These are phyloP conservation scores for Menidia beryllina DNA, from an alignment of 2,113 vertebrate species.

Conservation along the genomic window DNA sequence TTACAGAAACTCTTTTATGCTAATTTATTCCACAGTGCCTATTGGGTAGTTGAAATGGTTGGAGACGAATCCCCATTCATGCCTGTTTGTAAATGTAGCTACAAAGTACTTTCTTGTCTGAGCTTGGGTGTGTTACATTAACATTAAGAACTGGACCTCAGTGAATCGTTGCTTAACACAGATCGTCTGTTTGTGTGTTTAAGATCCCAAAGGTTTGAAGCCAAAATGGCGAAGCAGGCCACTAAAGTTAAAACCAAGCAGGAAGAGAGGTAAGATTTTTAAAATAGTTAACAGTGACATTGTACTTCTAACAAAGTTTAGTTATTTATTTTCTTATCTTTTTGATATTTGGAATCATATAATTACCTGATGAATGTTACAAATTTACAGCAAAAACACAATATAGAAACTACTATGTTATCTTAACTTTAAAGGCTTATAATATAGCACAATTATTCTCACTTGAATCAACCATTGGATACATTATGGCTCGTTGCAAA, in stretches of 20 bases:
- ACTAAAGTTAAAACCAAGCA: slow-evolving; percentile 86
- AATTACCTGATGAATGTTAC: no score
- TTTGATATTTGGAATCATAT: no score
- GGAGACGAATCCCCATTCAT: neutral
- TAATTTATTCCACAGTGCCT: neutral
- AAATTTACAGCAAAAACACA: no score
- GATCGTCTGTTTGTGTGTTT: slow-evolving; percentile 31
- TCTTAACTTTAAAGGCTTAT: no score
- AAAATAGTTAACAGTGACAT: neutral
- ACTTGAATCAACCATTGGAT: no score
- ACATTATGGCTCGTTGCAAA: no score
- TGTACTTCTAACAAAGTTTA: neutral
- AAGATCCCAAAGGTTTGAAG: slow-evolving; percentile 75
- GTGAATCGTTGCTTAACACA: neutral
- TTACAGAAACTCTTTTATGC: neutral
- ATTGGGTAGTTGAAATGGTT: neutral
- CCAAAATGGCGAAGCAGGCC: slow-evolving; percentile 81
- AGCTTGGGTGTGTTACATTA: neutral
- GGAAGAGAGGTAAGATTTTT: slow-evolving; percentile 87
- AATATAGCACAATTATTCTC: no score
- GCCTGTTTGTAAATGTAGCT: neutral
- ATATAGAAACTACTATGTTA: no score
- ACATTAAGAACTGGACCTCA: neutral
- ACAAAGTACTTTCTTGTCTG: neutral
- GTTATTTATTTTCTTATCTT: neutral